phyloP scores from a whole-genome alignment of 2,113 vertebrate species.

The Hoplias malabaricus region DNA sequence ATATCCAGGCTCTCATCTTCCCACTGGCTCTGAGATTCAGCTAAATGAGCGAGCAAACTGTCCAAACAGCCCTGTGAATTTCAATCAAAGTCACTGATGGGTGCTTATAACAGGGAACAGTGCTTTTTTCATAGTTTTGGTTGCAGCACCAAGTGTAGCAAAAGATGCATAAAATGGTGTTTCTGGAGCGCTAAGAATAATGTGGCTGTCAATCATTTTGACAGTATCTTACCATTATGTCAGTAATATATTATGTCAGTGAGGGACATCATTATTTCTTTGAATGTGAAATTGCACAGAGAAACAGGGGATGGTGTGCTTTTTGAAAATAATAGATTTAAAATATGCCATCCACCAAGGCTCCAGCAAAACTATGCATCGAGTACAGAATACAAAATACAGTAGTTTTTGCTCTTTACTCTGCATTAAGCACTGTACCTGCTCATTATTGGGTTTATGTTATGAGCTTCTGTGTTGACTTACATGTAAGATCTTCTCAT shows the following conservation, averaged over 20 bases:
- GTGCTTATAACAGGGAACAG: background rate
- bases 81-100: background rate
- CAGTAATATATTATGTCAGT: constrained; percentile 16
- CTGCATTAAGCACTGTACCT: too few species aligned
- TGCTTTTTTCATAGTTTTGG: background rate
- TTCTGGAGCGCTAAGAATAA: constrained; percentile 1
- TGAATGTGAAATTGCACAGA: constrained; percentile 3
- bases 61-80: constrained; percentile 70
- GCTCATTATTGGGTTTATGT: too few species aligned
- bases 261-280: constrained; percentile 18
- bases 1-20: constrained; percentile 47
- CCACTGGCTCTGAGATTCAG: constrained; percentile 58
- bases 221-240: constrained; percentile 12
- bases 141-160: constrained; percentile 3
- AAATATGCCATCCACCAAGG: background rate
- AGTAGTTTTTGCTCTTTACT: background rate
- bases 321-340: background rate
- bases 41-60: constrained; percentile 65
- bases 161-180: background rate
- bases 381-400: background rate
- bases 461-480: constrained; percentile 47
- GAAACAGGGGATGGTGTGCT: background rate
- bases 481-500: constrained; percentile 72
- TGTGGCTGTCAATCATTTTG: constrained; percentile 32
- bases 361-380: constrained; percentile 9